Conservation (phyloP, 2,888 invertebrate species). For the Cephus sareptanus region DNA sequence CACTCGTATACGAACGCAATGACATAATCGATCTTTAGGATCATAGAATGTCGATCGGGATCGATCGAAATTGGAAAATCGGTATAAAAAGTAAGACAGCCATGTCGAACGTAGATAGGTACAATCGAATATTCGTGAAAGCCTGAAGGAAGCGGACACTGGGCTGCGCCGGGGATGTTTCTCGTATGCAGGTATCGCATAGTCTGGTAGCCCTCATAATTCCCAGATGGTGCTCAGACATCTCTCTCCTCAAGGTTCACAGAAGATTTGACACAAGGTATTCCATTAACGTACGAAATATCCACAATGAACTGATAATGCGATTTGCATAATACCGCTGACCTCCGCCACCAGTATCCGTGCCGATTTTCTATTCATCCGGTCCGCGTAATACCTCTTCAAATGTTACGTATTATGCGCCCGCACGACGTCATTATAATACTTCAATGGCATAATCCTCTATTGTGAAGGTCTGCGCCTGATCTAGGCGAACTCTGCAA, state of each 20-base stretch:
- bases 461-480: constrained; percentile 37
- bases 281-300: constrained; percentile 26
- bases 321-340: constrained; percentile 40
- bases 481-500: background rate
- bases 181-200: background rate
- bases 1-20: too few relatives aligned
- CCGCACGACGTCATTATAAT: constrained; percentile 48
- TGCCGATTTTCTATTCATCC: constrained; percentile 2
- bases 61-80: background rate
- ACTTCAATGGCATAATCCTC: constrained; percentile 52
- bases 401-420: constrained; percentile 44
- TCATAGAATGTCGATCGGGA: too few relatives aligned
- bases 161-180: background rate
- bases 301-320: constrained; percentile 47
- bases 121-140: background rate
- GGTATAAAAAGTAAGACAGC: background rate
- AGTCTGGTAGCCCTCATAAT: background rate
- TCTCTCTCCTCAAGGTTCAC: background rate
- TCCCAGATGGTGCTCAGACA: background rate
- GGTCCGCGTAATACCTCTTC: constrained; percentile 36
- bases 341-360: constrained; percentile 2
- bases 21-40: too few relatives aligned
- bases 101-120: background rate
- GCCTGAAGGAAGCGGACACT: background rate
- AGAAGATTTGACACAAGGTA: background rate